Percentiles rank a stretch among this genome's conserved stretches.
phyloP scores from a whole-genome alignment of 2,797 vertebrate genomes.

The Enteromius treurensis region DNA sequence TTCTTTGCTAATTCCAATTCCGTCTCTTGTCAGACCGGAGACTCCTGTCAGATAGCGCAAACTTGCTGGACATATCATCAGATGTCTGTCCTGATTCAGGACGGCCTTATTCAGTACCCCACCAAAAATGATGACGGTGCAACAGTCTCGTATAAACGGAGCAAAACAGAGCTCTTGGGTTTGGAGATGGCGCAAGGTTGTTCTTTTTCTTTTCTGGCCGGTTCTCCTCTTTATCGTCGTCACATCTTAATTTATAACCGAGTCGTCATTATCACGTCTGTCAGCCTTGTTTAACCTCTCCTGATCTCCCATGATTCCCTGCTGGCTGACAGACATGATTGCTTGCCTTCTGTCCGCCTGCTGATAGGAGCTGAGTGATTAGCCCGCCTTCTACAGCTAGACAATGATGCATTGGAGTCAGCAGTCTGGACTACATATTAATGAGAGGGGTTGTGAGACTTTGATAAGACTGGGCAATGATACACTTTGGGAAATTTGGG shows the following conservation, averaged over 20 bases:
- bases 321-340: slow-evolving; percentile 88
- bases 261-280: slow-evolving; percentile 91
- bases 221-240: slow-evolving; percentile 83
- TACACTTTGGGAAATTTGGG: slow-evolving; percentile 76
- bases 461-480: slow-evolving; percentile 87
- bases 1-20: slow-evolving; percentile 54
- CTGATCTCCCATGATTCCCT: slow-evolving; percentile 89
- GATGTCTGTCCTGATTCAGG: slow-evolving; percentile 83
- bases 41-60: slow-evolving; percentile 84
- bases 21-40: slow-evolving; percentile 72
- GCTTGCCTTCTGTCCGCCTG: slow-evolving; percentile 89
- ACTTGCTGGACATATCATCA: slow-evolving; percentile 87
- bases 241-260: slow-evolving; percentile 96
- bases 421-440: slow-evolving; percentile 86
- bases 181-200: slow-evolving; percentile 47
- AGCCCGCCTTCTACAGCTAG: slow-evolving; percentile 87
- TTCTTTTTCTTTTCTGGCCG: slow-evolving; percentile 78
- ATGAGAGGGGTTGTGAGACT: slow-evolving; percentile 89
- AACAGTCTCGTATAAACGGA: slow-evolving; percentile 82
- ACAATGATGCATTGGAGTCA: slow-evolving; percentile 89
- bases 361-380: slow-evolving; percentile 93
- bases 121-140: slow-evolving; percentile 77
- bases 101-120: slow-evolving; percentile 78
- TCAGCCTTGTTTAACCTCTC: slow-evolving; percentile 90
- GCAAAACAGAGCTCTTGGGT: slow-evolving; percentile 51